Percentiles rank a stretch among this genome's conserved stretches.
Evolutionary conservation across 2,113 vertebrate species (phyloP).

Genomic region (Triplophysa tibetana): DNA sequence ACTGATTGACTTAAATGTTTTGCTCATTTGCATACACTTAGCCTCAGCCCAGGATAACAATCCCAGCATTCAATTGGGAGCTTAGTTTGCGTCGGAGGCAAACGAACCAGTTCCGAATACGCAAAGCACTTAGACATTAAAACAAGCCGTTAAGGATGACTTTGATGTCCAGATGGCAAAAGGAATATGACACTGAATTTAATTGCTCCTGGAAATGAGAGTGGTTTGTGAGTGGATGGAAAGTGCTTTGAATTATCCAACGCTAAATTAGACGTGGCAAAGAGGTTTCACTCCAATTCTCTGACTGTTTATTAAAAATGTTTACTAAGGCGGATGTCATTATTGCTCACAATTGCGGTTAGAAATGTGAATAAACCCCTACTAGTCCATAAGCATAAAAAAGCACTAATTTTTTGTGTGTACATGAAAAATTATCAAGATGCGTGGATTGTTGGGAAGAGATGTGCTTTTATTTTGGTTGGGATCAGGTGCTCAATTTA

Average conservation of each 20-base stretch:
- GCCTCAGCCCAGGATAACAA: constrained; percentile 17
- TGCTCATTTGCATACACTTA: constrained; percentile 36
- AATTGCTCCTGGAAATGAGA: constrained; percentile 37
- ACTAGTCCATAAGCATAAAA: background rate
- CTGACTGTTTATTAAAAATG: background rate
- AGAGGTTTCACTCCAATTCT: background rate
- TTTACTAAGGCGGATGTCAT: background rate
- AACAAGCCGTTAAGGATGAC: constrained; percentile 20
- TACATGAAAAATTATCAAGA: background rate
- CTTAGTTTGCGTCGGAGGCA: constrained; percentile 13
- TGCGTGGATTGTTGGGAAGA: too few relatives aligned
- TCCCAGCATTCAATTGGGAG: constrained; percentile 34
- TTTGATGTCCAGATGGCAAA: constrained; percentile 37
- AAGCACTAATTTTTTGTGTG: too few relatives aligned
- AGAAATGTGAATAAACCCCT: background rate
- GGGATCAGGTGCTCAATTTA: too few relatives aligned
- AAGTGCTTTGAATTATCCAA: constrained; percentile 20
- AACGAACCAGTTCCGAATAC: constrained; percentile 11
- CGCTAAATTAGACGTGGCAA: constrained; percentile 27
- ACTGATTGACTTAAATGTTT: constrained; percentile 31
- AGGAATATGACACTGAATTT: constrained; percentile 22
- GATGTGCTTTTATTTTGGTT: too few relatives aligned
- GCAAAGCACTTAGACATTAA: constrained; percentile 27
- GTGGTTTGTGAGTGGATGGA: constrained; percentile 28
- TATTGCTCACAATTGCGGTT: background rate